phyloP scores from a whole-genome alignment of 1,140 invertebrate genomes.

The Sycophila sp. region DNA sequence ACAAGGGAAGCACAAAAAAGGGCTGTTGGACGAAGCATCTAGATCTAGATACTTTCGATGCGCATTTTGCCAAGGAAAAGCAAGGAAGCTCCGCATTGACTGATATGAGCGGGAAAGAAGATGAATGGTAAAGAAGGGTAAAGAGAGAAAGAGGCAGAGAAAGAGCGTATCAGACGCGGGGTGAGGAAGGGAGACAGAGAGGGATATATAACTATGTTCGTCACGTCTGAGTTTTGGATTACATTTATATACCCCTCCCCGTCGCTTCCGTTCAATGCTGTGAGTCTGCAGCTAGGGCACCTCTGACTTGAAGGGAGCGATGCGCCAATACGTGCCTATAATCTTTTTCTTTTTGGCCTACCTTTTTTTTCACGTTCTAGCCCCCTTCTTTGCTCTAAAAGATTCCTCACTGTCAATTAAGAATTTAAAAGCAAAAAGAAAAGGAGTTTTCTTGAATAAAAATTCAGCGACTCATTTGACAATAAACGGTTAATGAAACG shows the following conservation, averaged over 20 bases:
- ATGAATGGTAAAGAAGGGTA: neutral
- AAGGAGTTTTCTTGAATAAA: no score
- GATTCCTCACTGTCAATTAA: no score
- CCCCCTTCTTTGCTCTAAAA: neutral
- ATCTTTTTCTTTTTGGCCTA: slow-evolving; percentile 48
- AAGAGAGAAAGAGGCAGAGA: neutral
- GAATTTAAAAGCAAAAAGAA: no score
- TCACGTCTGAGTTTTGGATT: slow-evolving; percentile 61
- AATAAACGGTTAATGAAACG: no score
- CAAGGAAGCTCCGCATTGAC: neutral
- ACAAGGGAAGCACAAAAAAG: no score
- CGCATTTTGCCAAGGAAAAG: neutral
- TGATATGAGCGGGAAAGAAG: neutral
- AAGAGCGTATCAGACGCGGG: neutral
- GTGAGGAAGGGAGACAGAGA: neutral
- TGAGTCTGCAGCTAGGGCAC: slow-evolving; percentile 3
- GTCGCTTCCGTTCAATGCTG: slow-evolving; percentile 4
- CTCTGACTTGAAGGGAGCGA: slow-evolving; percentile 51
- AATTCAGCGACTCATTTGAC: no score
- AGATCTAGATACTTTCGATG: no score
- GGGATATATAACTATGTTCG: slow-evolving; percentile 57
- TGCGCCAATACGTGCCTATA: slow-evolving; percentile 63
- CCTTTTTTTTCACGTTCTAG: slow-evolving; percentile 40
- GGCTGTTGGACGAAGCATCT: no score
- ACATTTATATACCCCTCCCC: slow-evolving; percentile 55